These are phyloP conservation scores for Tiaroga cobitis DNA, from an alignment of 2,797 vertebrate species.

Conservation along the genomic window DNA sequence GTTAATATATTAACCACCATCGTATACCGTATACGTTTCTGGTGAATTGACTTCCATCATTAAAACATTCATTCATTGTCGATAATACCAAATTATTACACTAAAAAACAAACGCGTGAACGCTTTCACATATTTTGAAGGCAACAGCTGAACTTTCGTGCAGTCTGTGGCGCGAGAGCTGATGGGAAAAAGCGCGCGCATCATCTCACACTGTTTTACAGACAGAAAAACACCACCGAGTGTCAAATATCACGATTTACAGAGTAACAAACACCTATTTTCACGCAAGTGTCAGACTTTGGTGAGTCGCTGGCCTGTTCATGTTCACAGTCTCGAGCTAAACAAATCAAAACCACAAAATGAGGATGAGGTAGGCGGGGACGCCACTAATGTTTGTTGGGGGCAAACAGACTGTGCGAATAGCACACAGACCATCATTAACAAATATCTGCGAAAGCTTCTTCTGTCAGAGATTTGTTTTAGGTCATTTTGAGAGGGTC, in stretches of 20 bases:
- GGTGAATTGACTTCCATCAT: background rate
- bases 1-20: background rate
- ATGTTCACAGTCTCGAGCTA: background rate
- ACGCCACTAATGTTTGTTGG: slow-evolving; percentile 46
- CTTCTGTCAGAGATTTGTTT: background rate
- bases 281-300: background rate
- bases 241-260: background rate
- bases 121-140: background rate
- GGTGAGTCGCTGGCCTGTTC: background rate
- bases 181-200: slow-evolving; percentile 44
- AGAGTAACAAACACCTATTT: too few species aligned
- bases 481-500: slow-evolving; percentile 19
- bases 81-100: too few species aligned
- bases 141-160: slow-evolving; percentile 27
- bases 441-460: slow-evolving; percentile 2
- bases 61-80: background rate
- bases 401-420: background rate
- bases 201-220: background rate
- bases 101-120: background rate
- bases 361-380: slow-evolving; percentile 60
- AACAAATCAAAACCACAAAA: slow-evolving; percentile 38
- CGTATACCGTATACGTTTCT: background rate
- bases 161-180: slow-evolving; percentile 6
- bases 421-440: slow-evolving; percentile 1
- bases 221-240: background rate